These are phyloP conservation scores for Drosophila parvula DNA, from an alignment of 1,140 invertebrate species.

Conservation along the genomic window DNA sequence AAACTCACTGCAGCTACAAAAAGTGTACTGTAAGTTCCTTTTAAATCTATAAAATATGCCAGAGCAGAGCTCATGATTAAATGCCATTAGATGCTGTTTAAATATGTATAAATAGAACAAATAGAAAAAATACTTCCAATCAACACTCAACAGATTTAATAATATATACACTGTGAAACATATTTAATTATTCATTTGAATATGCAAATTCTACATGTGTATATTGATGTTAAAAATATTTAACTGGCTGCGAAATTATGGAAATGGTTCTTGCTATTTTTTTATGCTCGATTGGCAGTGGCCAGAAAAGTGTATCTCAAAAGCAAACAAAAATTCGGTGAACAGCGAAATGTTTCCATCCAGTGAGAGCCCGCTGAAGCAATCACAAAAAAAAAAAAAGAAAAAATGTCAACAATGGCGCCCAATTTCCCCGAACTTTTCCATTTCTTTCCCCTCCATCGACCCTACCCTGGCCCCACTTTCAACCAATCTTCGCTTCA, in stretches of 20 bases:
- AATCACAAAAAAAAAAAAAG: slow-evolving; percentile 1
- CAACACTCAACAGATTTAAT: too few relatives aligned
- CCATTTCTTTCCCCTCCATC: neutral
- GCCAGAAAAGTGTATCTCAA: slow-evolving; percentile 14
- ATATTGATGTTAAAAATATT: neutral
- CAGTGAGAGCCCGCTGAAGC: slow-evolving; percentile 1
- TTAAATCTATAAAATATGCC: too few relatives aligned
- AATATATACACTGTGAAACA: too few relatives aligned
- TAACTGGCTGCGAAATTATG: slow-evolving; percentile 7
- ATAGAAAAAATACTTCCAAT: too few relatives aligned
- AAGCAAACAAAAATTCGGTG: neutral
- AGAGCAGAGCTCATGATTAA: too few relatives aligned
- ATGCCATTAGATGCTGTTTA: too few relatives aligned
- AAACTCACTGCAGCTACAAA: too few relatives aligned
- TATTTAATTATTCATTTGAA: neutral
- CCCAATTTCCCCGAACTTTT: slow-evolving; percentile 20
- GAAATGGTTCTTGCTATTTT: neutral
- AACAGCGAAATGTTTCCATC: slow-evolving; percentile 17
- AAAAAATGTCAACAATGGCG: slow-evolving; percentile 43
- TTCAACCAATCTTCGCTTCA: neutral
- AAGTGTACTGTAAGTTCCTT: too few relatives aligned
- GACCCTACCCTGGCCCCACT: too few relatives aligned
- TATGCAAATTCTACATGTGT: neutral
- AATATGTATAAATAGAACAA: too few relatives aligned
- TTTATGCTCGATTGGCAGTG: slow-evolving; percentile 1